Evolutionary conservation across 2,113 vertebrate species (phyloP), one percentile per base, ranked within the genome.

Genomic region (Tetrax tetrax): DNA sequence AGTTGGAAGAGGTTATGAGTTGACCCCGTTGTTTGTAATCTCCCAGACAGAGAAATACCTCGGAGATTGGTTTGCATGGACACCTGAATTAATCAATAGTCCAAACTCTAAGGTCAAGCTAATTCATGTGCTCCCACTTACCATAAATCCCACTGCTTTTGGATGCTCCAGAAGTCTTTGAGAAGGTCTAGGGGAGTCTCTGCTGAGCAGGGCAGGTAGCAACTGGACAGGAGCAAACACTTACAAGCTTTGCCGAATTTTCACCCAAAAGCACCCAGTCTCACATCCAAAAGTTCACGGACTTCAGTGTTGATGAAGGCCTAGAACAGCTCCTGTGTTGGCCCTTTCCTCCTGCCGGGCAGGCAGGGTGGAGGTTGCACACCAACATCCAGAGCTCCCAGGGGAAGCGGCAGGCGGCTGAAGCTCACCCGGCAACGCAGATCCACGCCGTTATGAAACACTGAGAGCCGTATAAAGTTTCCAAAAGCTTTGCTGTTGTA

Each of bases 391-490:
- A 6, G 53, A 37, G 48, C 23, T 63, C 45, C 3, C 12, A 2
- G 20, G 5, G 28, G 10, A 35, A 14, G 45, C 31, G 45, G n/a
- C 19, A 21, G 2, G 2, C 16, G 48, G 53, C 47, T 23, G 4
- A 7, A 53, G 31, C 57, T 56, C 45, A 47, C 31, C 24, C 29
- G 19, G 5, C 41, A 37, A 50, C 19, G 64, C 12, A 33, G 16
- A 29, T 28, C n/a, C 45, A 60, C 10, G 17, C 43, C 3, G 3
- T 10, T 28, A 9, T 12, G 45, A 82, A 43, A 24, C 8, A 43
- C 38, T 1, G 4, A 13, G 64, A 6, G 16, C 23, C 6, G 1
- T 3, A 15, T 8, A n/a, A 35, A 22, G 19, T 22, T 77, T 33
- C 64, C 45, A 41, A 60, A 47, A 60, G 16, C 23, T 61, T 82